A percentile compares a stretch with the other conserved stretches of the same genome.
Conservation (phyloP, 2,797 vertebrate species). For the Percopsis omiscomaycus region DNA sequence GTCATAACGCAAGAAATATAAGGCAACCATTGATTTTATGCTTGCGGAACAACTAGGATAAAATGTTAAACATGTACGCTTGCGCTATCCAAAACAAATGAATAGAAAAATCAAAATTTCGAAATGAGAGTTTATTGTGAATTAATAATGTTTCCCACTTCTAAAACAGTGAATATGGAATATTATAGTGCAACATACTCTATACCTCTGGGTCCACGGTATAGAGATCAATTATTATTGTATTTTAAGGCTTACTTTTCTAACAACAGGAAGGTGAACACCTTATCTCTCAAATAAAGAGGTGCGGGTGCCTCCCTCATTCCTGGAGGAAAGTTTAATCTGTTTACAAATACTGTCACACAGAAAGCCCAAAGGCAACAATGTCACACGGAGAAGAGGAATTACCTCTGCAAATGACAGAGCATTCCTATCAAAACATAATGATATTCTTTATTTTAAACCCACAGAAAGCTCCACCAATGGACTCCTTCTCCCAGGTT, state of each 20-base stretch:
- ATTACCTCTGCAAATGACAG: slow-evolving; percentile 67
- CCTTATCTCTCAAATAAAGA: slow-evolving; percentile 20
- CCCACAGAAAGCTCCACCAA: slow-evolving; percentile 69
- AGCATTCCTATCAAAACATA: slow-evolving; percentile 70
- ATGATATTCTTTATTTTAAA: slow-evolving; percentile 74
- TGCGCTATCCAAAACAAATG: too few species aligned
- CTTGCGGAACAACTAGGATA: too few species aligned
- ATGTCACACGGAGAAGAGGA: slow-evolving; percentile 50
- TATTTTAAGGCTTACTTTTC: slow-evolving; percentile 5
- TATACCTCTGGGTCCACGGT: slow-evolving; percentile 26
- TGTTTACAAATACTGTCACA: slow-evolving; percentile 66
- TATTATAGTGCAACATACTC: slow-evolving; percentile 2
- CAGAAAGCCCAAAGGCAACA: slow-evolving; percentile 58
- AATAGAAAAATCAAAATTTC: too few species aligned
- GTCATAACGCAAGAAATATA: background rate
- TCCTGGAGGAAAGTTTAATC: slow-evolving; percentile 60
- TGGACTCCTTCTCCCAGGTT: slow-evolving; percentile 78
- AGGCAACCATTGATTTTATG: too few species aligned
- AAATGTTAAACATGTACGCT: too few species aligned
- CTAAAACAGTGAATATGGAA: slow-evolving; percentile 5
- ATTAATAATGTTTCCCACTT: background rate
- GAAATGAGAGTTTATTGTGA: too few species aligned
- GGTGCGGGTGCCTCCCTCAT: slow-evolving; percentile 31
- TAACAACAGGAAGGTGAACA: slow-evolving; percentile 31
- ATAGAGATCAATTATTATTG: slow-evolving; percentile 30